Percentiles rank a stretch among this genome's conserved stretches.
These are phyloP conservation scores for Uria aalge DNA, from an alignment of 2,113 vertebrate species.

Conservation along the genomic window DNA sequence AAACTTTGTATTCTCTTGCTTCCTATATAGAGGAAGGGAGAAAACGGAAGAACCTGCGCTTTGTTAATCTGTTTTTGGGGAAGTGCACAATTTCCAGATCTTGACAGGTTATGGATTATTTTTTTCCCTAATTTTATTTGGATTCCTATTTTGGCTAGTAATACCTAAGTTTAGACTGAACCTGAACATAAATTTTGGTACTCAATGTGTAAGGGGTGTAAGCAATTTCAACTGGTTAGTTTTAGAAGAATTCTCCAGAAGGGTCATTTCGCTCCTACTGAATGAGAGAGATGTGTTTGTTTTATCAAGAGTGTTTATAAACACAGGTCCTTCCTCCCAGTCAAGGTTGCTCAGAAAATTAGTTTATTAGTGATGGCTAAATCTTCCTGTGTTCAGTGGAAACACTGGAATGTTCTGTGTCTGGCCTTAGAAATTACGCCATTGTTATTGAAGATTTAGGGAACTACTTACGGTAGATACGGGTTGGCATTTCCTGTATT, in stretches of 20 bases:
- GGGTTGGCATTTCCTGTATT: background rate
- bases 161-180: background rate
- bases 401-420: background rate
- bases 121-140: background rate
- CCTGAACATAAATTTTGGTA: background rate
- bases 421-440: background rate
- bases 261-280: background rate
- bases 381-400: background rate
- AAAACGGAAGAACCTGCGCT: background rate
- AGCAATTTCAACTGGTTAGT: background rate
- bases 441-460: background rate
- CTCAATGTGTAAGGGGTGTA: background rate
- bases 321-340: background rate
- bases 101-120: background rate
- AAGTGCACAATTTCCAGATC: background rate
- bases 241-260: background rate
- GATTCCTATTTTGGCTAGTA: background rate
- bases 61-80: background rate
- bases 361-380: background rate
- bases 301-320: background rate
- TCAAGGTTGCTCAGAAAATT: background rate
- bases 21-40: background rate
- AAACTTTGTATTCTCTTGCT: background rate
- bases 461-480: background rate
- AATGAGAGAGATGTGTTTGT: background rate